A percentile compares a stretch with the other conserved stretches of the same genome.
These are phyloP conservation scores for Slavum lentiscoides DNA, from an alignment of 2,888 invertebrate genomes.

Conservation along the genomic window DNA sequence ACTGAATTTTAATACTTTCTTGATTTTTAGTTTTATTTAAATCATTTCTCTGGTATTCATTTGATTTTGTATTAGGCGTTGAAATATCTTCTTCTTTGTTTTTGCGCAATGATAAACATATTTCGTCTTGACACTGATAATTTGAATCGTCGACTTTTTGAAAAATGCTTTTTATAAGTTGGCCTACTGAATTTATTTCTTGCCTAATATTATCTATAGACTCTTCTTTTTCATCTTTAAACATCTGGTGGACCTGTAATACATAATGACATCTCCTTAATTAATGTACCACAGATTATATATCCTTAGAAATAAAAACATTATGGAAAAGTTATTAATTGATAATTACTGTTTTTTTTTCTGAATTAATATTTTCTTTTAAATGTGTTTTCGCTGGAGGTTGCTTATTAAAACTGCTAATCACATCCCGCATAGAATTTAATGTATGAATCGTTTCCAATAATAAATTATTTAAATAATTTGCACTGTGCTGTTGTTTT, in stretches of 20 bases:
- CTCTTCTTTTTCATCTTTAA: not conserved
- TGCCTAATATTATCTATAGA: not conserved
- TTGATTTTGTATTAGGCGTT: too few species aligned
- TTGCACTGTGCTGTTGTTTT: not conserved
- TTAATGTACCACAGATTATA: not conserved
- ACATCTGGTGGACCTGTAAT: not conserved
- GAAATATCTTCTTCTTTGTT: not conserved
- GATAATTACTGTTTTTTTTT: too few species aligned
- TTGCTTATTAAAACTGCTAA: not conserved
- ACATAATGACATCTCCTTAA: not conserved
- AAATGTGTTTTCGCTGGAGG: not conserved
- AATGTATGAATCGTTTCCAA: not conserved
- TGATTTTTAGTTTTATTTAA: not conserved
- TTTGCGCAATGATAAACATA: not conserved
- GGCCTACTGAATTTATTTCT: not conserved
- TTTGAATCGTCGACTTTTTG: not conserved
- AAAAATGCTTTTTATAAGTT: not conserved
- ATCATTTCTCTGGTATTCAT: not conserved
- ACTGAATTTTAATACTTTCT: not conserved
- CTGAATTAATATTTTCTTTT: not conserved
- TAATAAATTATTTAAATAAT: slow-evolving; percentile 1
- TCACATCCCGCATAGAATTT: not conserved
- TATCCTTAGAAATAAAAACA: not conserved
- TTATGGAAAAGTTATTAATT: not conserved
- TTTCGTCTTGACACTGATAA: not conserved